Conservation (phyloP, 2,113 vertebrate genomes). For the Trematomus loennbergii region DNA sequence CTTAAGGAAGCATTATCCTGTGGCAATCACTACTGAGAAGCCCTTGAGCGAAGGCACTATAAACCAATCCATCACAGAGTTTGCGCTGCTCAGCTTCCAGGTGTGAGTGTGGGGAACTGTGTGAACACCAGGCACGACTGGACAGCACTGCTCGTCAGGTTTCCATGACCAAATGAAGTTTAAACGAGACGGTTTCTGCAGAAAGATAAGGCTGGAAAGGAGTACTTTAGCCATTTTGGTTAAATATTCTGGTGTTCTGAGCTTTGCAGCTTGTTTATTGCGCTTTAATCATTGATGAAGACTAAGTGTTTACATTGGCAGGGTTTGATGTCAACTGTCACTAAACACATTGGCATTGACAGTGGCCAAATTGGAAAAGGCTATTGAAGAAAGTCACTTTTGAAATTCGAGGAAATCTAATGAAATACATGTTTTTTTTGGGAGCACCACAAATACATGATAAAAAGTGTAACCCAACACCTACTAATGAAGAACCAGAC, state of each 20-base stretch:
- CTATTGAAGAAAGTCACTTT: not conserved
- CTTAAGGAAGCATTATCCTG: not conserved
- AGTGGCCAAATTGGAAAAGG: not conserved
- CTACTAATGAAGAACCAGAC: no score
- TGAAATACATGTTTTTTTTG: not conserved
- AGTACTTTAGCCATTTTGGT: not conserved
- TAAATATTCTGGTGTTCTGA: not conserved
- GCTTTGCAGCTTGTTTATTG: not conserved
- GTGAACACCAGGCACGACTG: constrained; percentile 20
- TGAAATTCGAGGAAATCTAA: not conserved
- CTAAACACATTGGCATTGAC: not conserved
- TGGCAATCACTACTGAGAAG: not conserved
- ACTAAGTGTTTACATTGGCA: not conserved
- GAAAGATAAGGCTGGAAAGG: not conserved
- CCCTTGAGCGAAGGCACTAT: constrained; percentile 23
- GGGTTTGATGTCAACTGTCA: not conserved
- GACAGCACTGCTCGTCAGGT: constrained; percentile 14
- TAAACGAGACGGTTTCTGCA: constrained; percentile 10
- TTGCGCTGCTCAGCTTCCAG: constrained; percentile 4
- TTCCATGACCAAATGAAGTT: constrained; percentile 7
- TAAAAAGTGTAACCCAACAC: not conserved
- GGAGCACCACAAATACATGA: not conserved
- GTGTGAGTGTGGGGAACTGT: constrained; percentile 22
- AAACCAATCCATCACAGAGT: constrained; percentile 31
- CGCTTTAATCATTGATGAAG: not conserved